Conservation (phyloP, 2,797 vertebrate species). For the Hippopotamyrus pictus region DNA sequence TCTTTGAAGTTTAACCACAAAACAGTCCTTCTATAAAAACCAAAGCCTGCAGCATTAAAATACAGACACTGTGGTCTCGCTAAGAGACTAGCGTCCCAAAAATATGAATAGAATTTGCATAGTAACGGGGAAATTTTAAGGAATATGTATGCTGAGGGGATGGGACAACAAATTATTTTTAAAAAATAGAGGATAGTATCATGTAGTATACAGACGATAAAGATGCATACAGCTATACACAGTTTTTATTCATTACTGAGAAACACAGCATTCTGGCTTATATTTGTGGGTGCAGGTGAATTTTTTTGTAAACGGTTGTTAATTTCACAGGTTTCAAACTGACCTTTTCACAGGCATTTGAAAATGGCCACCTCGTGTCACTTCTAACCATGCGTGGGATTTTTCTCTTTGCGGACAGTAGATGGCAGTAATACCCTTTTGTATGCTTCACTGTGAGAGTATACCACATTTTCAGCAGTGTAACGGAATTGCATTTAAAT, state of each 20-base stretch:
- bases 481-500: conserved; percentile 17
- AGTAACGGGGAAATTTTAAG: conserved; percentile 8
- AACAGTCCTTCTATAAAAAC: conserved; percentile 19
- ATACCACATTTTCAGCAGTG: not conserved
- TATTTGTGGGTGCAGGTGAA: not conserved
- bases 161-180: not conserved
- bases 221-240: not conserved
- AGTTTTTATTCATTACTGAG: not conserved
- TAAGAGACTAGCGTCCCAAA: conserved; percentile 10
- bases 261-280: not conserved
- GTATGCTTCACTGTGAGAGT: conserved; percentile 16
- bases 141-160: not conserved
- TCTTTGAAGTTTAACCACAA: conserved; percentile 26
- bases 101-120: conserved; percentile 23
- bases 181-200: not conserved
- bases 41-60: conserved; percentile 19
- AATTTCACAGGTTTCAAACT: conserved; percentile 11
- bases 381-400: not conserved
- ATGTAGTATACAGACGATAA: too few species aligned
- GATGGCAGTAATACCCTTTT: conserved; percentile 41
- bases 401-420: conserved; percentile 31
- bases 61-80: conserved; percentile 26
- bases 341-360: not conserved
- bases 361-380: not conserved
- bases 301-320: not conserved